Evolutionary conservation across 2,888 invertebrate species (phyloP).

Genomic region (Deilephila porcellus): DNA sequence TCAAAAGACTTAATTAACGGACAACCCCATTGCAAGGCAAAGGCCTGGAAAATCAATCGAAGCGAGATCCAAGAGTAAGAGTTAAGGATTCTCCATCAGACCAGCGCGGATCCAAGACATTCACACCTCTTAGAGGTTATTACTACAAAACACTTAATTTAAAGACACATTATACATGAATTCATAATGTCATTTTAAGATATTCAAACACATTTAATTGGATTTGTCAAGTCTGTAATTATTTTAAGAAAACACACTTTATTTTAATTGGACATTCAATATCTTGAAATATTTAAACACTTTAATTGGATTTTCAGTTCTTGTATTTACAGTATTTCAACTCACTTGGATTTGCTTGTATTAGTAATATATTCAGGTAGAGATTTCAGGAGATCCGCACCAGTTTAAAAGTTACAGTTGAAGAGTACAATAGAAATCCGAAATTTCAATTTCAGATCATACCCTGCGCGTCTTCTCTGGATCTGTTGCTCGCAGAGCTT

Average conservation of each 20-base stretch:
- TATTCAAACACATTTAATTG: neutral
- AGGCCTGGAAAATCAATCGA: neutral
- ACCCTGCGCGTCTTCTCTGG: neutral
- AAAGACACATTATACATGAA: no score
- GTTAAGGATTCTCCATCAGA: neutral
- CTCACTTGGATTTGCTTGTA: no score
- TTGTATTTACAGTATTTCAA: no score
- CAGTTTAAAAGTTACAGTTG: neutral
- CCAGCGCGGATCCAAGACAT: neutral
- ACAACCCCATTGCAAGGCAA: neutral
- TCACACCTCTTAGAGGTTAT: no score
- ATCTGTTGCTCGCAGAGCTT: neutral
- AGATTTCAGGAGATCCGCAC: no score
- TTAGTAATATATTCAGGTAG: no score
- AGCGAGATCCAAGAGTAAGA: neutral
- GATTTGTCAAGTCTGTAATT: neutral
- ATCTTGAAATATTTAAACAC: no score
- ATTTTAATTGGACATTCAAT: no score
- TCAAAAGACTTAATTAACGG: neutral
- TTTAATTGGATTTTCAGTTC: no score
- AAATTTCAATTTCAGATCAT: neutral
- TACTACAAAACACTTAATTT: no score
- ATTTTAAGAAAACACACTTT: no score
- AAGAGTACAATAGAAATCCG: neutral
- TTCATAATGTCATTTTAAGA: neutral